Base-by-base conservation (phyloP, 2,797 vertebrate genomes). In the Poeciliopsis turneri region DNA sequence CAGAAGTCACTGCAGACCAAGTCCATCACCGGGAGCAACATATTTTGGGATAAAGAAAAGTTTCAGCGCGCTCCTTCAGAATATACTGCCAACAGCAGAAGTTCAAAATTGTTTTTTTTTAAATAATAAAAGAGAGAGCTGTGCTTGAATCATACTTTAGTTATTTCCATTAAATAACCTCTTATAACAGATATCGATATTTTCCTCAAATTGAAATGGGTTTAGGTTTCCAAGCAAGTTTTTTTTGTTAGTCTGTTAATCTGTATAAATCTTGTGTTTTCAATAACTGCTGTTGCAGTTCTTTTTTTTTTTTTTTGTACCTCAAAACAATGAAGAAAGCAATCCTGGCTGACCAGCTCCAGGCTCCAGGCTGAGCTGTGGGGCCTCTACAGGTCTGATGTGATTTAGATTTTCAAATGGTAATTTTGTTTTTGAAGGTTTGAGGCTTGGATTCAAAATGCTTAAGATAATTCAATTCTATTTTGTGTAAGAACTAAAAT, bases 1-100 rank as follows among this genome's bases (percentile, higher is more conserved):
- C 13, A 49, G 75, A 64, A 66, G 20, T 76, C 46, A 78, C 78
- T 64, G 77, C 23, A 8, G 53, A 30, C n/a, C 16, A 28, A 75
- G 25, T 57, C 51, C 39, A 15, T n/a, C 2, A 70, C 41, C 43
- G 46, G 25, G 25, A 70, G 25, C 68, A 45, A 46, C 5, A 45
- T 28, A 28, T 46, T 70, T 45, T 70, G 16, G 43, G 12, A 45
- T 16, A 46, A 28, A 70, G 41, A 43, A 69, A 69, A n/a, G 41
- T 45, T 69, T 43, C 39, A 69, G 15, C 6, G 15, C 28, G 1
- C 18, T 68, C 18, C 39, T 41, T 11, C 23, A n/a, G 11, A 15
- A 12, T 15, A 69, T n/a, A n/a, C 39, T 43, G 20, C 36, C 36
- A 41, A 41, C 25, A n/a, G 41, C 39, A 15, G 10, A 43, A n/a